Evolutionary conservation across 2,888 invertebrate genomes (phyloP), one percentile per base, ranked within the genome.

Genomic region (Thyatira batis): DNA sequence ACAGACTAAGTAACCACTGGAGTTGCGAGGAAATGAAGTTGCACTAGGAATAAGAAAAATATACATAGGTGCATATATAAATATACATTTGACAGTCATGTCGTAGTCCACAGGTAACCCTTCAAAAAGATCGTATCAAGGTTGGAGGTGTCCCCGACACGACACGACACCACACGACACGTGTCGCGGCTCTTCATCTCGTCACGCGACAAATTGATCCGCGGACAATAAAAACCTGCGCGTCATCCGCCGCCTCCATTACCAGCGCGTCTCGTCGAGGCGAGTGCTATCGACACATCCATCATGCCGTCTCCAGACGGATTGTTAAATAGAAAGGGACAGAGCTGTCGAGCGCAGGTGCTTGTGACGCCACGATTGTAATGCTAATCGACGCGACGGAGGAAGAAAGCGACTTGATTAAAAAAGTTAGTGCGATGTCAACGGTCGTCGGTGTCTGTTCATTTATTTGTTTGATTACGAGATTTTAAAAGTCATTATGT

Each of bases 311-410:
- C 13, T 33, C 13, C 4, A 13, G 13, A 17, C 17, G 17, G 33
- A 39, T 39, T 39, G 39, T 39, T 39, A 11, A 17, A 2, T n/a
- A 17, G 5, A 8, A 17, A 17, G 17, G 39, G 1, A 13, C 0
- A 3, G 33, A 5, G 20, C 11, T 49, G 43, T 55, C 27, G 46
- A 50, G 45, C 63, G 57, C 71, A 68, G 67, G 71, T 63, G 72
- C 61, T 50, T 46, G 51, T 57, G 71, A 67, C 69, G 60, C 53
- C 50, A 39, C 52, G 45, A 55, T 57, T 56, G 65, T 58, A 51
- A 59, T 57, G 59, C 51, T 55, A 56, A 52, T 52, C 54, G 51
- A 45, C 51, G 52, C 49, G 20, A n/a, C 13, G 33, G 13, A 33
- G 13, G 33, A 13, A 33, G 13, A 17, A n/a, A 39, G 27, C 39